Conservation (phyloP, 2,113 vertebrate species). For the Heteronetta atricapilla region DNA sequence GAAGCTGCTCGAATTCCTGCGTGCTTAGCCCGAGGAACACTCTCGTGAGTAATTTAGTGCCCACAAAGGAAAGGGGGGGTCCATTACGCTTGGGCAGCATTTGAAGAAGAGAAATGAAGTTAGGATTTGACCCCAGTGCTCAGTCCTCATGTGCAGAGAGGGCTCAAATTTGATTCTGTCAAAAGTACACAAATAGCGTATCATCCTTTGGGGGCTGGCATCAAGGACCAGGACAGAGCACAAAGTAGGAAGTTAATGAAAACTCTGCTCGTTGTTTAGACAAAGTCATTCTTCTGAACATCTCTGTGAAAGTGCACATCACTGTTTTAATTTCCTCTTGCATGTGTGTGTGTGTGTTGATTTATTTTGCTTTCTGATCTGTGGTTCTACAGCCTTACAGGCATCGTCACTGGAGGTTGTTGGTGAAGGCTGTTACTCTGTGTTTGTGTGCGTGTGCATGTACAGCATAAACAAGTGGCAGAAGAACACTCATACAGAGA, state of each 20-base stretch:
- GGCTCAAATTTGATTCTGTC: neutral
- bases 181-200: neutral
- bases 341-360: neutral
- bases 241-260: neutral
- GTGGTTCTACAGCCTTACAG: neutral
- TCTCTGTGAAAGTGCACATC: neutral
- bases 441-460: accelerated
- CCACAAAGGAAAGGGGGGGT: neutral
- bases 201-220: neutral
- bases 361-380: neutral
- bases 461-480: neutral
- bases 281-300: neutral
- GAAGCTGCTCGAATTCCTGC: neutral
- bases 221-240: neutral
- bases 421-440: neutral
- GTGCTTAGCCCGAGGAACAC: neutral
- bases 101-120: neutral
- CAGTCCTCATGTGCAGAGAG: neutral
- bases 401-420: neutral
- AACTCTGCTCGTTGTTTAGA: neutral
- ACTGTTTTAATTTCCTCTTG: neutral
- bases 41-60: neutral
- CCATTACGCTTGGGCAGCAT: neutral
- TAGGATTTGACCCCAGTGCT: neutral
- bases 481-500: constrained; percentile 31